phyloP scores from a whole-genome alignment of 2,888 invertebrate species.

The Celastrina argiolus region DNA sequence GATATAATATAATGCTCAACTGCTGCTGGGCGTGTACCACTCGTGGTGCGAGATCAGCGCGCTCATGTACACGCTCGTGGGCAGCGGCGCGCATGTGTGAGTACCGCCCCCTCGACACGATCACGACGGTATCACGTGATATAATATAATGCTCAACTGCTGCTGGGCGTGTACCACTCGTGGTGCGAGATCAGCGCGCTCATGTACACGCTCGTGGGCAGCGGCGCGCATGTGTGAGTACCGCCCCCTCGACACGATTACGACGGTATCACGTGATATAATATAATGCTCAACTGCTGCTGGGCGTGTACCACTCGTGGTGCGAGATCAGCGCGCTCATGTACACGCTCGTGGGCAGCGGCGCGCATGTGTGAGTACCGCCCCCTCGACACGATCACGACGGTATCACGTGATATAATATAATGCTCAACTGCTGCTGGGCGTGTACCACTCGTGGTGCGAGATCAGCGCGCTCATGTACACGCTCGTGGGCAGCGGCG shows the following conservation, averaged over 20 bases:
- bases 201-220: constrained; percentile 64
- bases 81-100: constrained; percentile 62
- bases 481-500: constrained; percentile 60
- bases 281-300: too few species aligned
- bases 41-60: constrained; percentile 71
- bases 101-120: too few species aligned
- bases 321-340: constrained; percentile 69
- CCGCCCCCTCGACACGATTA: too few species aligned
- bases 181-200: constrained; percentile 71
- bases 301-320: constrained; percentile 69
- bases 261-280: too few species aligned
- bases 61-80: constrained; percentile 65
- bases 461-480: constrained; percentile 69
- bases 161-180: constrained; percentile 65
- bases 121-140: too few species aligned
- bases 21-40: constrained; percentile 65
- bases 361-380: constrained; percentile 64
- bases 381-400: too few species aligned
- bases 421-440: too few species aligned
- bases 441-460: constrained; percentile 69
- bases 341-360: constrained; percentile 63
- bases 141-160: too few species aligned
- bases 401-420: too few species aligned
- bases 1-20: too few species aligned
- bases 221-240: constrained; percentile 64